These are phyloP conservation scores for Poecilia picta DNA, from an alignment of 2,797 vertebrate species.

Conservation along the genomic window DNA sequence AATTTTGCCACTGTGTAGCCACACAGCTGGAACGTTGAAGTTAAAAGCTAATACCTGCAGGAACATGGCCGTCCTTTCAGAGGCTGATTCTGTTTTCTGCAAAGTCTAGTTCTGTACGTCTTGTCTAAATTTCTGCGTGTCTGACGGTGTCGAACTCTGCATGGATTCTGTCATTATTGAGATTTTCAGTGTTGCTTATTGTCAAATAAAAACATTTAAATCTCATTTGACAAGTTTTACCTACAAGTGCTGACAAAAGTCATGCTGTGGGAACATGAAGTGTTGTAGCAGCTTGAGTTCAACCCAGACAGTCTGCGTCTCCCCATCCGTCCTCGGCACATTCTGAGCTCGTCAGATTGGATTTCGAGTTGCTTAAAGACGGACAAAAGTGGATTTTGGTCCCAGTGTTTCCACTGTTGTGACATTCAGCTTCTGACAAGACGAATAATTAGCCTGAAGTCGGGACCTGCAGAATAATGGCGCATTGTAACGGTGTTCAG, in stretches of 20 bases:
- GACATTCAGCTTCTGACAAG: conserved; percentile 27
- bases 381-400: conserved; percentile 13
- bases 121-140: neutral
- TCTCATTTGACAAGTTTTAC: neutral
- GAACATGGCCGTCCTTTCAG: neutral
- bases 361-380: conserved; percentile 13
- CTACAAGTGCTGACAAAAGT: neutral
- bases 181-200: neutral
- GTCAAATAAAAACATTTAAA: neutral
- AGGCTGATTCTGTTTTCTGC: neutral
- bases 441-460: conserved; percentile 31
- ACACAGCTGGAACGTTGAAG: neutral
- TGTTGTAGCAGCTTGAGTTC: neutral
- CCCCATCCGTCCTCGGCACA: conserved; percentile 5
- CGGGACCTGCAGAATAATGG: conserved; percentile 17
- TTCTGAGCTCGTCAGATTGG: conserved; percentile 10
- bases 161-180: neutral
- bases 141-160: neutral
- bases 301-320: neutral
- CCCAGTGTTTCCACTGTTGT: neutral
- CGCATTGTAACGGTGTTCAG: conserved; percentile 18
- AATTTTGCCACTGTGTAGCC: too few species aligned
- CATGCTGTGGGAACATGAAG: neutral
- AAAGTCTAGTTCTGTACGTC: neutral
- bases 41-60: neutral